Conservation (phyloP, 2,113 vertebrate species). For the Chlorodrepanis virens region DNA sequence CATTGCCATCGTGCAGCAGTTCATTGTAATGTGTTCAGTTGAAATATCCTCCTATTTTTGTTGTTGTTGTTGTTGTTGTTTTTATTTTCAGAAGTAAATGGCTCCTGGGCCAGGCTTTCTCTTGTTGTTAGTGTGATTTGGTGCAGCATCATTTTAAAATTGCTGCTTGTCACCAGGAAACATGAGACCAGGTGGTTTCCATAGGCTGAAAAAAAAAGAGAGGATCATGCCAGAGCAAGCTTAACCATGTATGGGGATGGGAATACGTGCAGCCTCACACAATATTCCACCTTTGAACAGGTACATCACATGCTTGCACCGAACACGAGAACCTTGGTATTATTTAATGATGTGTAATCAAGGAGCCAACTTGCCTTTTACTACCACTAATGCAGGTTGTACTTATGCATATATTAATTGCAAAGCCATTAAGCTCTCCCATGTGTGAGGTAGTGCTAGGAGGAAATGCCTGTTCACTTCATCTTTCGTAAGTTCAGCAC, state of each 20-base stretch:
- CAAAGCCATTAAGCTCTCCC: conserved; percentile 64
- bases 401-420: conserved; percentile 70
- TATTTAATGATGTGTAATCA: conserved; percentile 32
- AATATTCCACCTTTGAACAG: not conserved
- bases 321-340: not conserved
- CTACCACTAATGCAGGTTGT: conserved; percentile 56
- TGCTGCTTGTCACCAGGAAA: not conserved
- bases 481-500: conserved; percentile 38
- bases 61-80: not conserved
- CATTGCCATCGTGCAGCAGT: not conserved
- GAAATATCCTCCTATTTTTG: not conserved
- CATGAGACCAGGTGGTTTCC: not conserved
- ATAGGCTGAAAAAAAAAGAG: not conserved
- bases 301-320: not conserved
- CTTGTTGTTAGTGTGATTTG: not conserved
- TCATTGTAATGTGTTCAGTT: conserved; percentile 14
- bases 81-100: conserved; percentile 22
- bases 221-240: not conserved
- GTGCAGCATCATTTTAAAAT: not conserved
- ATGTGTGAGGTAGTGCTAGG: conserved; percentile 14
- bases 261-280: not conserved
- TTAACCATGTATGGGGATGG: not conserved
- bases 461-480: conserved; percentile 60
- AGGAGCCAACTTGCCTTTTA: conserved; percentile 44
- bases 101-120: not conserved